Evolutionary conservation across 1,140 invertebrate species (phyloP).

Genomic region (Drosophila sturtevanti): DNA sequence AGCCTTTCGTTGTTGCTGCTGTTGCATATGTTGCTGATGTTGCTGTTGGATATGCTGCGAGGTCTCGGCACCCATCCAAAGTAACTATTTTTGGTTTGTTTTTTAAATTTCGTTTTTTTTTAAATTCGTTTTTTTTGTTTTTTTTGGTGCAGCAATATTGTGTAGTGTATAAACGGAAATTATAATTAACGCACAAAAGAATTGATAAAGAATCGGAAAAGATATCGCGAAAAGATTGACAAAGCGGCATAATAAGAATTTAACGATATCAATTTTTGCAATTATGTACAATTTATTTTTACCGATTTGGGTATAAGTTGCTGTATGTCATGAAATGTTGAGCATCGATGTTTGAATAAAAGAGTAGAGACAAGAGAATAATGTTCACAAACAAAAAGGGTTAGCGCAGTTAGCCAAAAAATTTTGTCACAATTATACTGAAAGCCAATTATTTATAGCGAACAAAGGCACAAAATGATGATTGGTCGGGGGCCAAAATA

Average conservation of each 20-base stretch:
- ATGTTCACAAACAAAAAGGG: slow-evolving; percentile 43
- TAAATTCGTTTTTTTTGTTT: slow-evolving; percentile 18
- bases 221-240: slow-evolving; percentile 38
- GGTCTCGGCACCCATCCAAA: slow-evolving; percentile 74
- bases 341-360: slow-evolving; percentile 64
- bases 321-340: slow-evolving; percentile 54
- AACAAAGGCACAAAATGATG: slow-evolving; percentile 44
- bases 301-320: slow-evolving; percentile 75
- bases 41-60: slow-evolving; percentile 26
- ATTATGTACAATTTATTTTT: slow-evolving; percentile 51
- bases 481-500: not conserved
- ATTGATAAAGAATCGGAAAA: slow-evolving; percentile 42
- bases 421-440: slow-evolving; percentile 48
- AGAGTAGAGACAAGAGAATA: slow-evolving; percentile 70
- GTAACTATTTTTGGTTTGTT: slow-evolving; percentile 50
- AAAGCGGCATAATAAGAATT: slow-evolving; percentile 41
- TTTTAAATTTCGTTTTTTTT: too few species aligned
- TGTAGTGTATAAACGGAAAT: slow-evolving; percentile 42
- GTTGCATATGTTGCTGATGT: slow-evolving; percentile 54
- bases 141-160: slow-evolving; percentile 9
- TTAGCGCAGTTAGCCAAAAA: slow-evolving; percentile 48
- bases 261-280: slow-evolving; percentile 45
- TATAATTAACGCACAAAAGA: slow-evolving; percentile 28
- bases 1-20: slow-evolving; percentile 53
- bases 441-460: slow-evolving; percentile 76